Evolutionary conservation across 1,140 invertebrate genomes (phyloP).

Genomic region (Drosophila erecta): DNA sequence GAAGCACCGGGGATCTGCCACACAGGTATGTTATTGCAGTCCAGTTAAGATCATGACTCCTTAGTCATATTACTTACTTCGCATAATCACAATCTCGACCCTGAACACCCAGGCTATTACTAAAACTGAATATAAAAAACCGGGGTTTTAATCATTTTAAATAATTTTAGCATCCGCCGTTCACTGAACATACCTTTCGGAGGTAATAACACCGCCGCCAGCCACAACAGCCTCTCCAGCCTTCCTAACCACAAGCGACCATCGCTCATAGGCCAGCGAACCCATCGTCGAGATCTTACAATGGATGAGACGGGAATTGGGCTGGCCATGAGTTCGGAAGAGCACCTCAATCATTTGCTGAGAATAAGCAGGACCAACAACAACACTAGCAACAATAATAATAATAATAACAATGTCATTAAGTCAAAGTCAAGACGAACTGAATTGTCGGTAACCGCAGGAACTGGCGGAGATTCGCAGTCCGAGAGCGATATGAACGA

Average conservation of each 20-base stretch:
- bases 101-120: too few species aligned
- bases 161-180: slow-evolving; percentile 58
- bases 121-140: too few species aligned
- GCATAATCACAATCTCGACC: too few species aligned
- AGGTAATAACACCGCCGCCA: not conserved
- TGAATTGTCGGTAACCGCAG: not conserved
- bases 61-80: too few species aligned
- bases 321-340: not conserved
- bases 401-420: slow-evolving; percentile 43
- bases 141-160: not conserved
- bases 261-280: slow-evolving; percentile 31
- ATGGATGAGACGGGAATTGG: slow-evolving; percentile 5
- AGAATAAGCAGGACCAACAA: slow-evolving; percentile 29
- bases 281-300: not conserved
- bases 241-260: slow-evolving; percentile 49
- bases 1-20: slow-evolving; percentile 66
- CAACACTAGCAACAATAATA: slow-evolving; percentile 32
- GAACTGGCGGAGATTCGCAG: slow-evolving; percentile 34
- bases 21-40: slow-evolving; percentile 39
- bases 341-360: slow-evolving; percentile 14
- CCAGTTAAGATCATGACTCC: too few species aligned
- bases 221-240: slow-evolving; percentile 16
- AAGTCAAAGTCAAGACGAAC: slow-evolving; percentile 10
- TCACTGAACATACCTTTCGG: slow-evolving; percentile 59
- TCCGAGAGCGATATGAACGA: slow-evolving; percentile 39